Percentiles rank a stretch among this genome's conserved stretches.
Conservation (phyloP, 2,797 vertebrate species). For the Merluccius polli region DNA sequence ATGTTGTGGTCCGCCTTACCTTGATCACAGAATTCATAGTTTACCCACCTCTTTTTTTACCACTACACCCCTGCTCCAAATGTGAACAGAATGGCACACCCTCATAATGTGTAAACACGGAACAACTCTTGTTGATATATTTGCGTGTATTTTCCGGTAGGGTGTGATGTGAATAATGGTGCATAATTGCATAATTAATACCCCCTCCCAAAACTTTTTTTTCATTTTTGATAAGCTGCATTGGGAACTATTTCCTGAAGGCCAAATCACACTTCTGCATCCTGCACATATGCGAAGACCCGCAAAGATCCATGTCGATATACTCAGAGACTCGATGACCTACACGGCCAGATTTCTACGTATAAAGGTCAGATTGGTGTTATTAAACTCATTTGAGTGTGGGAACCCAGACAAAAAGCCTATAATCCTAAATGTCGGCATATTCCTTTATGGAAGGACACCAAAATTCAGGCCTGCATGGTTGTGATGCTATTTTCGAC, state of each 20-base stretch:
- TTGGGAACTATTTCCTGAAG: background rate
- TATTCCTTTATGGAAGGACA: background rate
- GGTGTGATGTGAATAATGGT: background rate
- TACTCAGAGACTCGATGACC: background rate
- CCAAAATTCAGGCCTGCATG: background rate
- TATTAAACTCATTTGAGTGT: background rate
- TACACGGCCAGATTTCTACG: background rate
- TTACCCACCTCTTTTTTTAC: too few relatives aligned
- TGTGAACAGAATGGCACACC: too few relatives aligned
- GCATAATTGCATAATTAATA: background rate
- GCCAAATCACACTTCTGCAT: background rate
- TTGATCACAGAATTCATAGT: too few relatives aligned
- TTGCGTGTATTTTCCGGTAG: background rate
- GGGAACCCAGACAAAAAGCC: background rate
- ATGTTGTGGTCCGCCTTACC: too few relatives aligned
- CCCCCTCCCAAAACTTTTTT: background rate
- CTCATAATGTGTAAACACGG: background rate
- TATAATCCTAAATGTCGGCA: background rate
- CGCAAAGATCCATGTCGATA: background rate
- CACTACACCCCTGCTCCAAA: too few relatives aligned
- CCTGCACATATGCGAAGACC: background rate
- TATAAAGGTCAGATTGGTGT: background rate
- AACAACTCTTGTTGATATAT: background rate
- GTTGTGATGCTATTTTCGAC: background rate
- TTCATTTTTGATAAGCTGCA: background rate